phyloP scores from a whole-genome alignment of 2,888 invertebrate species.

The Ichneumoninae sp. region DNA sequence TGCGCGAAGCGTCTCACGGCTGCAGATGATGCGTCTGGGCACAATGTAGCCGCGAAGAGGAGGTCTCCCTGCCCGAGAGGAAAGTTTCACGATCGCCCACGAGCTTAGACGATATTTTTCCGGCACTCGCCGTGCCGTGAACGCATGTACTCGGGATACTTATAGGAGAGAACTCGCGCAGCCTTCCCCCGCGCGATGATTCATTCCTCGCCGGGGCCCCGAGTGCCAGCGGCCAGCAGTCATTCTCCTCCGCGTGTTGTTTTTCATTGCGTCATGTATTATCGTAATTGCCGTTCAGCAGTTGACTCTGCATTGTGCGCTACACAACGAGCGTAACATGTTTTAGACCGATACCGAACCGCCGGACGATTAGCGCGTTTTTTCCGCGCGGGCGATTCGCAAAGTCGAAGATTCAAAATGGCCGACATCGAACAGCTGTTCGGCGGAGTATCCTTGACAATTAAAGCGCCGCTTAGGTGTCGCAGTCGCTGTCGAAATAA shows the following conservation, averaged over 20 bases:
- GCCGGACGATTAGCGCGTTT: not conserved
- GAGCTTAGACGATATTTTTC: slow-evolving; percentile 44
- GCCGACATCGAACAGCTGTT: not conserved
- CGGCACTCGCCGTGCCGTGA: slow-evolving; percentile 7
- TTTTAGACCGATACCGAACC: not conserved
- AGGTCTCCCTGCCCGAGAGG: slow-evolving; percentile 31
- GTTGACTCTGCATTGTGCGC: slow-evolving; percentile 13
- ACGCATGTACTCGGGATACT: slow-evolving; percentile 5
- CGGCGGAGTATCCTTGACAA: not conserved
- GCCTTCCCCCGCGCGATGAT: slow-evolving; percentile 51
- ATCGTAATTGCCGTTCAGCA: slow-evolving; percentile 66
- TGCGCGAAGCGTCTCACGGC: not conserved
- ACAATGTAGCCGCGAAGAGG: slow-evolving; percentile 41
- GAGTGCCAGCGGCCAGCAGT: slow-evolving; percentile 45
- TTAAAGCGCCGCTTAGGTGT: not conserved
- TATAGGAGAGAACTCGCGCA: slow-evolving; percentile 2
- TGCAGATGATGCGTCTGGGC: not conserved
- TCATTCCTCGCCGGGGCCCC: slow-evolving; percentile 43
- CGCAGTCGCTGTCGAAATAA: not conserved
- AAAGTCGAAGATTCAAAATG: not conserved
- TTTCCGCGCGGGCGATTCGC: not conserved
- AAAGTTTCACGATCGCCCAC: slow-evolving; percentile 58
- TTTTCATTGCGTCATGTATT: slow-evolving; percentile 70
- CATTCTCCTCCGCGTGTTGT: slow-evolving; percentile 66
- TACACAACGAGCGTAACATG: slow-evolving; percentile 25